Percentiles rank a stretch among this genome's conserved stretches.
Evolutionary conservation across 2,888 invertebrate genomes (phyloP).

Genomic region (Drosophila setosimentum): DNA sequence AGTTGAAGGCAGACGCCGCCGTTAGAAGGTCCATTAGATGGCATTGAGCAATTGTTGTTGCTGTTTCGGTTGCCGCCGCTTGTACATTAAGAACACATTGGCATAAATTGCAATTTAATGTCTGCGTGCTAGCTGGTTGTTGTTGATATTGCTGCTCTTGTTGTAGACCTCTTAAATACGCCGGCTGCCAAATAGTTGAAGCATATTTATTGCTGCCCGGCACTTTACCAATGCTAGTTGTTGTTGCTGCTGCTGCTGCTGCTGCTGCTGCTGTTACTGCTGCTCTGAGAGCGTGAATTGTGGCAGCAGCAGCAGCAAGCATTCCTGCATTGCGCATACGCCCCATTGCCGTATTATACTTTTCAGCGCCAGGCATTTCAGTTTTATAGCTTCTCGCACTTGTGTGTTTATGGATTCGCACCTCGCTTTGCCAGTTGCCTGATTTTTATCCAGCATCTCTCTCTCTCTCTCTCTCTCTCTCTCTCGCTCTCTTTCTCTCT

Average conservation of each 20-base stretch:
- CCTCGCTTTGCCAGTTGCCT: constrained; percentile 78
- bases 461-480: not conserved
- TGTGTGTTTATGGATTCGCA: constrained; percentile 82
- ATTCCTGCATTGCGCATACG: constrained; percentile 73
- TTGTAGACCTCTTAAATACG: constrained; percentile 69
- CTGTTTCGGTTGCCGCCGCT: constrained; percentile 15
- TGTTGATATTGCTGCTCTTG: constrained; percentile 34
- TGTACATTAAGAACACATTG: constrained; percentile 83
- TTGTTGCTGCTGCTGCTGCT: constrained; percentile 31
- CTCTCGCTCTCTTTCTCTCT: not conserved
- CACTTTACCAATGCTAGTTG: constrained; percentile 30
- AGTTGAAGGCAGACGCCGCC: constrained; percentile 65
- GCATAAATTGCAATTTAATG: constrained; percentile 84
- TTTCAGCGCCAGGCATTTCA: constrained; percentile 65
- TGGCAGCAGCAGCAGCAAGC: constrained; percentile 19
- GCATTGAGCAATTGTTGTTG: constrained; percentile 62
- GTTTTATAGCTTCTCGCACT: constrained; percentile 78
- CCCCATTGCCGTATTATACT: constrained; percentile 55
- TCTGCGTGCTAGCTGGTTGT: constrained; percentile 49
- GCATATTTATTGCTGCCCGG: constrained; percentile 72
- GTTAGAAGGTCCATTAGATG: constrained; percentile 62
- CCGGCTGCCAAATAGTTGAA: constrained; percentile 78
- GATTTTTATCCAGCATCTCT: constrained; percentile 44
- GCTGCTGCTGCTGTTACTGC: constrained; percentile 27
- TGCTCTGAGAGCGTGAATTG: not conserved